phyloP scores from a whole-genome alignment of 2,113 vertebrate species.

The Rhegmatorhina hoffmannsi region DNA sequence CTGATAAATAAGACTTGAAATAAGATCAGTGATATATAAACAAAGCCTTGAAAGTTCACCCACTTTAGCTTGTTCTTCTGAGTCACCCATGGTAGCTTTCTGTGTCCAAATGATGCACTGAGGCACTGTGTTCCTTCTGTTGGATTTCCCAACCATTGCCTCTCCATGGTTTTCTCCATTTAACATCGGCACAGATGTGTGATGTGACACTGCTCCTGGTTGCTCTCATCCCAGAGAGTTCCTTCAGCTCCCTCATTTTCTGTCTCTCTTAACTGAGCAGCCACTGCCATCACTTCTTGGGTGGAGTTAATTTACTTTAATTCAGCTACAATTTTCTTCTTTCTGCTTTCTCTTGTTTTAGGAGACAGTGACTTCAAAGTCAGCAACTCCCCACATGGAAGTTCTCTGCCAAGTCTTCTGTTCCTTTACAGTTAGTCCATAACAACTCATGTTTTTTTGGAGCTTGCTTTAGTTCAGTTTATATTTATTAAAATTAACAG shows the following conservation, averaged over 20 bases:
- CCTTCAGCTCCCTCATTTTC: not conserved
- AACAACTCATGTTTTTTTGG: not conserved
- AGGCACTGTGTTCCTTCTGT: not conserved
- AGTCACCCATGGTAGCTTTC: not conserved
- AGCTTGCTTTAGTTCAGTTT: not conserved
- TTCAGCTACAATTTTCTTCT: not conserved
- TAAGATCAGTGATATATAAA: not conserved
- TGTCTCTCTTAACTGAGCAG: not conserved
- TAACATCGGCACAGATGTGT: not conserved
- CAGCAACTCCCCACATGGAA: rapidly evolving
- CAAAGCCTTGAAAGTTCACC: not conserved
- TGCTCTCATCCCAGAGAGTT: not conserved
- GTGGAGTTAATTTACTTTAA: not conserved
- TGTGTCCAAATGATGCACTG: not conserved
- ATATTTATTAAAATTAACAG: not conserved
- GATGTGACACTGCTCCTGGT: not conserved
- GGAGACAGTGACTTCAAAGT: not conserved
- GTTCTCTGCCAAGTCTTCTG: not conserved
- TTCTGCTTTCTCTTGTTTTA: not conserved
- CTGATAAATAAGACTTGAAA: not conserved
- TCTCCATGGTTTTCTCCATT: not conserved
- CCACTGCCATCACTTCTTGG: rapidly evolving
- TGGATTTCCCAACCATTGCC: not conserved
- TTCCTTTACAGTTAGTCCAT: not conserved
- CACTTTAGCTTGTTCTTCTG: not conserved